Evolutionary conservation across 2,888 invertebrate species (phyloP).

Genomic region (Clanis bilineata): DNA sequence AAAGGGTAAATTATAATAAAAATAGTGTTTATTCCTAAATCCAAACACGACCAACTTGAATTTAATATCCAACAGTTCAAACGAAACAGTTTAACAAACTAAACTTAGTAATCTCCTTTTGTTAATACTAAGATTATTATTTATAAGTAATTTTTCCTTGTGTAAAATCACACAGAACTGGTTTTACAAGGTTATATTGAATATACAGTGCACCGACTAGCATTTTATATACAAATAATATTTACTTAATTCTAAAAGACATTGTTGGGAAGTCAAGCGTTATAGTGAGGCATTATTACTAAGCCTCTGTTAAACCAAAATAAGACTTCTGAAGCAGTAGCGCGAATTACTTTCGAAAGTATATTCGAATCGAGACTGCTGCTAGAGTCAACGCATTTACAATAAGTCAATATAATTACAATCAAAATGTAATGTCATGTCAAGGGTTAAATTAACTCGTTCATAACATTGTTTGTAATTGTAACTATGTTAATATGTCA

Average conservation of each 20-base stretch:
- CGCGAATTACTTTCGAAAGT: too few species aligned
- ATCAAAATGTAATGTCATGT: too few species aligned
- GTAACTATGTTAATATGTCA: too few species aligned
- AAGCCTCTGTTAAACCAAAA: too few species aligned
- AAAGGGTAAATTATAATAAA: not conserved
- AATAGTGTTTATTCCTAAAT: not conserved
- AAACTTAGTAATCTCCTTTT: not conserved
- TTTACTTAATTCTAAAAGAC: not conserved
- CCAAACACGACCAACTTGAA: not conserved
- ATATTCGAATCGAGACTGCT: too few species aligned
- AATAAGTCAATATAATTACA: too few species aligned
- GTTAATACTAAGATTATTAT: not conserved
- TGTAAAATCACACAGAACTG: not conserved
- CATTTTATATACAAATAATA: not conserved
- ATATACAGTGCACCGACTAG: slow-evolving; percentile 1
- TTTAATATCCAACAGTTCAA: not conserved
- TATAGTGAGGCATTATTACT: not conserved
- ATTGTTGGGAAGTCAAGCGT: not conserved
- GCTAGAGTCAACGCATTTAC: too few species aligned
- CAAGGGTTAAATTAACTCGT: too few species aligned
- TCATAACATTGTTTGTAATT: too few species aligned
- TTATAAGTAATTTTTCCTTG: not conserved
- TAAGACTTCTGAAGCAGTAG: too few species aligned
- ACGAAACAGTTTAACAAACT: not conserved
- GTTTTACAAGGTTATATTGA: not conserved